Evolutionary conservation across 2,797 vertebrate species (phyloP).

Genomic region (Ctenochaetus hawaiiensis): DNA sequence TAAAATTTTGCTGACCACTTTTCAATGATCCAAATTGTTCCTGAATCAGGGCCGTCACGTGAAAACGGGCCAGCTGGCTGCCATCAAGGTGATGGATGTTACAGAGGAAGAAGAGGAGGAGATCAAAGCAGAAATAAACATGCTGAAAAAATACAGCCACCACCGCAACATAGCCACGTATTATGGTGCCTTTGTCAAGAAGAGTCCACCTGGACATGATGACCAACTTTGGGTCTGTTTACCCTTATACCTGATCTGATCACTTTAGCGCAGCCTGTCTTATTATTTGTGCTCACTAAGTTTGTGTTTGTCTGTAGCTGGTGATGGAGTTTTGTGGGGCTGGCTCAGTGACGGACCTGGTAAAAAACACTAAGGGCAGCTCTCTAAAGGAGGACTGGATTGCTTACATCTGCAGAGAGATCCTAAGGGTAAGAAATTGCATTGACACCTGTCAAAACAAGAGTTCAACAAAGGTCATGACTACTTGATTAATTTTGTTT

Average conservation of each 20-base stretch:
- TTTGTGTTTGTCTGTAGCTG: constrained; percentile 84
- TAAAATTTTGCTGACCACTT: constrained; percentile 11
- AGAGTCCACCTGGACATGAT: constrained; percentile 93
- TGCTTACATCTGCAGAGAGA: constrained; percentile 95
- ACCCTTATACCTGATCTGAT: not conserved
- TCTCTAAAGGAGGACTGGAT: constrained; percentile 96
- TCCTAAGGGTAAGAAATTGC: constrained; percentile 86
- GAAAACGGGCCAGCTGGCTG: constrained; percentile 92
- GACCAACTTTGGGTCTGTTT: constrained; percentile 94
- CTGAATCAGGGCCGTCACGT: constrained; percentile 86
- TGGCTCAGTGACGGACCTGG: constrained; percentile 93
- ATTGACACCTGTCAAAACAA: not conserved
- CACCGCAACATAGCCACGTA: constrained; percentile 97
- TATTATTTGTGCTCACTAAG: constrained; percentile 19
- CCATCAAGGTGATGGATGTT: constrained; percentile 98
- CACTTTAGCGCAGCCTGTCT: not conserved
- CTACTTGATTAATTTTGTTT: constrained; percentile 23
- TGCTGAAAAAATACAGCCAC: constrained; percentile 97
- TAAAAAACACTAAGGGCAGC: constrained; percentile 95
- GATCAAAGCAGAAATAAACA: constrained; percentile 97
- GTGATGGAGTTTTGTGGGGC: constrained; percentile 98
- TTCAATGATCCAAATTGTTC: constrained; percentile 18
- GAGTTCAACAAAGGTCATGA: not conserved
- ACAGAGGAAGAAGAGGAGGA: constrained; percentile 97
- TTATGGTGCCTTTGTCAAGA: constrained; percentile 96